Conservation (phyloP, 2,113 vertebrate genomes). For the Gyps fulvus region DNA sequence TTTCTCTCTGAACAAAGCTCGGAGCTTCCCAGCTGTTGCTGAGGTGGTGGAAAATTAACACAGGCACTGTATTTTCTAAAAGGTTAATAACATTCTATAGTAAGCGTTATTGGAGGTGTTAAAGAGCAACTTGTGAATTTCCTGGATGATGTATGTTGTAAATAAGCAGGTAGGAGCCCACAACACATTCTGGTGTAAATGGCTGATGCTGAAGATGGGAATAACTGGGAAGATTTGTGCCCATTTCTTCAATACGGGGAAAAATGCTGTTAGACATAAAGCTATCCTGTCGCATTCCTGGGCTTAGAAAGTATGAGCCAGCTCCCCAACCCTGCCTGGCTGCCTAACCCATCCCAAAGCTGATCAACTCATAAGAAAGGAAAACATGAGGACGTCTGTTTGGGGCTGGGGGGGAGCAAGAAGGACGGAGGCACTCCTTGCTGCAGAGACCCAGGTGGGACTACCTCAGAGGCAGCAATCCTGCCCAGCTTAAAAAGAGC, state of each 20-base stretch:
- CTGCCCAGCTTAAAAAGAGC: not conserved
- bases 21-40: not conserved
- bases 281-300: not conserved
- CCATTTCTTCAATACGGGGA: fast-evolving
- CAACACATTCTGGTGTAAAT: not conserved
- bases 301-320: not conserved
- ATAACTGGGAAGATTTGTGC: not conserved
- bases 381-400: not conserved
- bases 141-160: not conserved
- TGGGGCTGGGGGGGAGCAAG: not conserved
- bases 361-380: not conserved
- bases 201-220: not conserved
- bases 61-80: not conserved
- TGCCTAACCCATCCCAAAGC: not conserved
- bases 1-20: not conserved
- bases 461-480: not conserved
- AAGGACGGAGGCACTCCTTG: not conserved
- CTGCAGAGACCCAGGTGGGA: not conserved
- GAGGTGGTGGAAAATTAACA: not conserved
- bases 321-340: not conserved
- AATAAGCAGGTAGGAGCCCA: not conserved
- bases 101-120: not conserved
- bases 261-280: not conserved
- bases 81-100: not conserved
- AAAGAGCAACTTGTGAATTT: not conserved